Evolutionary conservation across 2,797 vertebrate species (phyloP), one percentile per base, ranked within the genome.

Genomic region (Rhabdomys pumilio): DNA sequence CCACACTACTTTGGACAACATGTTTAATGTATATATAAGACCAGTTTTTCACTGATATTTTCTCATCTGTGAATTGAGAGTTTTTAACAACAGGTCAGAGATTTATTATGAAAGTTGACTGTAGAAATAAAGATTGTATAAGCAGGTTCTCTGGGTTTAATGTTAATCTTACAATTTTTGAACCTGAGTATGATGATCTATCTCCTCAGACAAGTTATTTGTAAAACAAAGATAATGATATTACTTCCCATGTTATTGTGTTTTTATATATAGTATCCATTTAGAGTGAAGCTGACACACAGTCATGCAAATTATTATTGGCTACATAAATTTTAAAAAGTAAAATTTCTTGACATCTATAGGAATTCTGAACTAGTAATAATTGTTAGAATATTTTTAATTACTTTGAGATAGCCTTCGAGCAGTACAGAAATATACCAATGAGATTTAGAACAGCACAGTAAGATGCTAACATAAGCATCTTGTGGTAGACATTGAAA

Each of bases 101-200:
- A 67, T 67, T 69, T 91, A 22, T 11, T 80, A 10, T 61, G 41
- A 63, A 93, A 96, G 83, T 44, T 94, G 90, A 96, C 76, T 69
- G 4, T 31, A 57, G 20, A 55, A 87, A 3, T 47, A 65, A 29
- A 50, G 1, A 24, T 69, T 76, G 82, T 84, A 19, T 24, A 53
- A 6, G 4, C 61, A 75, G 12, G 90, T n/a, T 95, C 82, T 77
- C n/a, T 88, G 9, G 0, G 67, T 92, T 96, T 69, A 90, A 84
- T 44, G 38, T 22, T 79, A 38, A 13, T 55, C 50, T 34, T 65
- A 90, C 19, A 91, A 26, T 19, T 80, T 92, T 34, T 53, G 2
- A 55, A 41, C 34, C 24, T 80, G 20, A 84, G 12, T 83, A 38
- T 81, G 10, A 11, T 31, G 85, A 80, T 63, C 22, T 88, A 11